Conservation (phyloP, 2,113 vertebrate species). For the Jaculus jaculus region DNA sequence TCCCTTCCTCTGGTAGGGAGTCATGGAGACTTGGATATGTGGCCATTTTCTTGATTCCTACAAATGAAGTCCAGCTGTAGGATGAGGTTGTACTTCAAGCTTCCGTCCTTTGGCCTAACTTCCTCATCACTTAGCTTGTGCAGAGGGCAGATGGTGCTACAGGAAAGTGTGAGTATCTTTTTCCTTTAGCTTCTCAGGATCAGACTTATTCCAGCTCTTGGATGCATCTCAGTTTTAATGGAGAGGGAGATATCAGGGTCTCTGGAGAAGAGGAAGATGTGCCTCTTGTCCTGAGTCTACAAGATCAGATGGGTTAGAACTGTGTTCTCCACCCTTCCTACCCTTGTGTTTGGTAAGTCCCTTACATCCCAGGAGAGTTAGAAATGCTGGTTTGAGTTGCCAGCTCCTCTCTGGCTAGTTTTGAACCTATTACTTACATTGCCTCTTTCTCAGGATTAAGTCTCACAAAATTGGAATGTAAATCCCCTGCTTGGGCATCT, state of each 20-base stretch:
- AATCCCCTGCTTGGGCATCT: too few species aligned
- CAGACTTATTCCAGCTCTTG: background rate
- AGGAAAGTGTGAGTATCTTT: too few species aligned
- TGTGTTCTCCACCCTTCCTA: background rate
- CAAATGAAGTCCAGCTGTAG: background rate
- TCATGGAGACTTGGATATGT: too few species aligned
- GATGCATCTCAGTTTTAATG: too few species aligned
- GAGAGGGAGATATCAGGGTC: background rate
- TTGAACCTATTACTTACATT: background rate
- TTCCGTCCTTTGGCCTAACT: background rate
- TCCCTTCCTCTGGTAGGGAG: background rate
- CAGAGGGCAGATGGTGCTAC: too few species aligned
- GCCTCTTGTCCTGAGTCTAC: background rate
- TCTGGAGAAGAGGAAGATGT: too few species aligned
- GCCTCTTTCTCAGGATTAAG: too few species aligned
- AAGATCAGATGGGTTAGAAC: background rate
- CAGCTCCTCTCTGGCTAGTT: background rate
- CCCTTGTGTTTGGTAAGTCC: too few species aligned
- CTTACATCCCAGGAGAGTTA: background rate
- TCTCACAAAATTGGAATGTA: too few species aligned
- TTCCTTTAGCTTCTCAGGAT: background rate
- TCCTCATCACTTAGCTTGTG: background rate
- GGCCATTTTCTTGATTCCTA: background rate
- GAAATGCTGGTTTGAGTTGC: background rate
- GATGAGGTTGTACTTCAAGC: background rate